Evolutionary conservation across 2,113 vertebrate species (phyloP), one percentile per base, ranked within the genome.

Genomic region (Callaeas wilsoni): DNA sequence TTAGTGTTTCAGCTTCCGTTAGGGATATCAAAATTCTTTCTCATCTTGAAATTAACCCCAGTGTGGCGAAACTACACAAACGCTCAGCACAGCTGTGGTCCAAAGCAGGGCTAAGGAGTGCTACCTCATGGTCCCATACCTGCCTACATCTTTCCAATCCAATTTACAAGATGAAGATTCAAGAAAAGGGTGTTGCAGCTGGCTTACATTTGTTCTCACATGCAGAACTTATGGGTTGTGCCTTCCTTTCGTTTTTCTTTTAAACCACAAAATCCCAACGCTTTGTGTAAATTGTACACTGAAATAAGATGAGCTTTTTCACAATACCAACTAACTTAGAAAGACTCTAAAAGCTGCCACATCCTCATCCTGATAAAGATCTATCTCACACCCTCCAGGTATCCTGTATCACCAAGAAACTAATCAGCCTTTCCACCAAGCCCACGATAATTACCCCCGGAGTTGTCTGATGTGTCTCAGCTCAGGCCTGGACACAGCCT

Each of bases 1-100:
- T 76, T 53, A 84, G 60, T 79, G 74, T 78, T 92, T 87, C 64
- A 10, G 69, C 33, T 96, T 86, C 88, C 53, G 82, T 94, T 47
- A 82, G 62, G 49, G 65, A 67, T 92, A 95, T 50, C 69, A 91
- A 46, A 93, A 90, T 65, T 89, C 50, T 73, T 92, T 93, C 92
- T 92, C 83, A 87, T 81, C 86, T 88, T 46, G 21, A 93, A 95
- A 96, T 93, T 90, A 96, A 92, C 83, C 73, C 80, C 27, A 71
- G 32, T 9, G 60, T 84, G 80, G 76, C 94, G 76, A 78, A 90
- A 84, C 76, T 42, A n/a, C 14, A 73, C 10, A 22, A 84, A 37
- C 18, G 65, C 77, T 68, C 30, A 81, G 92, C 49, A 47, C 7
- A 22, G 68, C 35, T 68, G 53, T 30, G 44, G 35, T 32, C 68